Evolutionary conservation across 2,113 vertebrate species (phyloP).

Genomic region (Holacanthus passer): DNA sequence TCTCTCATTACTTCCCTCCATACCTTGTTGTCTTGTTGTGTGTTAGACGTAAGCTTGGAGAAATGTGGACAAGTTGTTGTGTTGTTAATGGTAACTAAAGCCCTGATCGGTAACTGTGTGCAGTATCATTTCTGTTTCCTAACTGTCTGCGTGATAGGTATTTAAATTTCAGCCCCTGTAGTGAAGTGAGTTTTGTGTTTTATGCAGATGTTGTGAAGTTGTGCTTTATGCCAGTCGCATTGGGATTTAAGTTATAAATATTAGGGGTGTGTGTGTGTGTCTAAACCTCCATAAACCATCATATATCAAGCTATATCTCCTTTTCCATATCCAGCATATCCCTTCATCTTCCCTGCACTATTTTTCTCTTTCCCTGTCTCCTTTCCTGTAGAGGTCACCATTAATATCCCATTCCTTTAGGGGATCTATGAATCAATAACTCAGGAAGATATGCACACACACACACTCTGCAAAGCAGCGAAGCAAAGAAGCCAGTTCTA

Average conservation of each 20-base stretch:
- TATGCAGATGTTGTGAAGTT: background rate
- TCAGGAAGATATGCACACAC: background rate
- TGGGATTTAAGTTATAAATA: background rate
- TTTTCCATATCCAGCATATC: background rate
- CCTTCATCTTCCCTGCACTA: background rate
- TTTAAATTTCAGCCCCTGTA: background rate
- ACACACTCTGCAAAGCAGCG: background rate
- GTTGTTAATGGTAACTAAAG: no score
- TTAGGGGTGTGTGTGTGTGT: background rate
- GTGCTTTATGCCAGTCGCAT: background rate
- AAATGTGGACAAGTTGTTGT: background rate
- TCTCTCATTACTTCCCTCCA: background rate
- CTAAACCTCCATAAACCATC: slow-evolving; percentile 3
- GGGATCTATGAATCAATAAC: slow-evolving; percentile 72
- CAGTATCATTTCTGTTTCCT: no score
- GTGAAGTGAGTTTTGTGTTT: background rate
- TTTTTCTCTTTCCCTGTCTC: slow-evolving; percentile 22
- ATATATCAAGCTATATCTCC: slow-evolving; percentile 13
- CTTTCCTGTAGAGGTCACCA: slow-evolving; percentile 61
- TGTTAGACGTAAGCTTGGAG: background rate
- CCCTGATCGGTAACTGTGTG: no score
- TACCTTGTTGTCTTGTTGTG: background rate
- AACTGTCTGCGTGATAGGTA: no score
- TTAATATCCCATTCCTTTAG: slow-evolving; percentile 68
- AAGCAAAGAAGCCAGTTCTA: background rate